These are phyloP conservation scores for Ciconia boyciana DNA, from an alignment of 2,113 vertebrate genomes.

Conservation along the genomic window DNA sequence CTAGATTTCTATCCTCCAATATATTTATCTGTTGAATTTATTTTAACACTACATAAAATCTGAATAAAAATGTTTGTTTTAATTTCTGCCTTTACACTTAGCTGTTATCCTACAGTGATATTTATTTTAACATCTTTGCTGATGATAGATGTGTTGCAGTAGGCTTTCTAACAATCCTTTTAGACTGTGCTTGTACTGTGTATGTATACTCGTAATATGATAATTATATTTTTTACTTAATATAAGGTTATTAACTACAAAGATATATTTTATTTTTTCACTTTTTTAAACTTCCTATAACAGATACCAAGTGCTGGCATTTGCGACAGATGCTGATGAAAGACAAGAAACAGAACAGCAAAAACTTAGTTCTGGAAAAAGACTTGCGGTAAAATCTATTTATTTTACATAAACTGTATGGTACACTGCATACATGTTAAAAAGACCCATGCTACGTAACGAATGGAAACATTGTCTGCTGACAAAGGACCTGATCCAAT, in stretches of 20 bases:
- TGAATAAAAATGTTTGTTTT: not conserved
- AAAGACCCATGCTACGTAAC: not conserved
- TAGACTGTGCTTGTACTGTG: not conserved
- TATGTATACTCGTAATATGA: not conserved
- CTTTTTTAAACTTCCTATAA: not conserved
- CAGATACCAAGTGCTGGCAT: slow-evolving; percentile 94
- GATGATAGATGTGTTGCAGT: not conserved
- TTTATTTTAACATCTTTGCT: not conserved
- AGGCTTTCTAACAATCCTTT: not conserved
- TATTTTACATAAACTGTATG: not conserved
- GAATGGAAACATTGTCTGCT: not conserved
- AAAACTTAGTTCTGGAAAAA: slow-evolving; percentile 87
- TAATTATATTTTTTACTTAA: not conserved
- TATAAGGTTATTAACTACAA: not conserved
- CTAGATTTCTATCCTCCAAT: not conserved
- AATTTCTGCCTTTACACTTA: not conserved
- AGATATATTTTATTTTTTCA: not conserved
- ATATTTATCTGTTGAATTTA: not conserved
- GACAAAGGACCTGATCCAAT: not conserved
- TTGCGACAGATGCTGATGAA: slow-evolving; percentile 91
- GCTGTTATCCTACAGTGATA: not conserved
- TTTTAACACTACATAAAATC: not conserved
- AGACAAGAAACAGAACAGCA: slow-evolving; percentile 84
- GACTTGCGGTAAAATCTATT: slow-evolving; percentile 74
- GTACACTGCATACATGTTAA: not conserved